phyloP scores from a whole-genome alignment of 2,888 invertebrate species.

The Erpobdella octoculata region DNA sequence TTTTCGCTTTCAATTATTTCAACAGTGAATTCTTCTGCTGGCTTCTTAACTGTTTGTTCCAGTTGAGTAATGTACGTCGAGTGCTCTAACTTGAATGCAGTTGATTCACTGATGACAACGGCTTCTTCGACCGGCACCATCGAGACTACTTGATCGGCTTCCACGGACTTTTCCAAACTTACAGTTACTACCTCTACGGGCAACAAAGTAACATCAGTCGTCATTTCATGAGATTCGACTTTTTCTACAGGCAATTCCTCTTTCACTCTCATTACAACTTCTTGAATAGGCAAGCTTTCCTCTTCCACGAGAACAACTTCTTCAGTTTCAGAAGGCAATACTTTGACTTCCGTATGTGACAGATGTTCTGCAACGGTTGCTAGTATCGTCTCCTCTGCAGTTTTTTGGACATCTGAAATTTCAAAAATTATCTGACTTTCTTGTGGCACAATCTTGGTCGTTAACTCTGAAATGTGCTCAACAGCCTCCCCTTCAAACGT shows the following conservation, averaged over 20 bases:
- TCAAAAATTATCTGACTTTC: neutral
- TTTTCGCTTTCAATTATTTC: conserved; percentile 28
- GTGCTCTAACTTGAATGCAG: neutral
- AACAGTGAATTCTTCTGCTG: conserved; percentile 29
- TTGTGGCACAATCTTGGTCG: neutral
- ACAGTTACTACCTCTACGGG: neutral
- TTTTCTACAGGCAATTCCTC: conserved; percentile 22
- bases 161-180: neutral
- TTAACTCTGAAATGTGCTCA: neutral
- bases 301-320: conserved; percentile 27
- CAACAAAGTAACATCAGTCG: no score
- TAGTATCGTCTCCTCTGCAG: neutral
- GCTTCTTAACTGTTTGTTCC: conserved; percentile 33
- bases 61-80: neutral
- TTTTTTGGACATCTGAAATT: neutral
- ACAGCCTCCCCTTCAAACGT: neutral
- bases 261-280: conserved; percentile 31
- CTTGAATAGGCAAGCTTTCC: conserved; percentile 19
- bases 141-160: neutral
- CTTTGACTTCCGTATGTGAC: conserved; percentile 6
- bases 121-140: neutral
- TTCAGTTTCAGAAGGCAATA: conserved; percentile 6
- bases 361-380: neutral
- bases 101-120: neutral
- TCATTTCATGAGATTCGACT: conserved; percentile 27